Conservation (phyloP, 2,113 vertebrate species). For the Cervus canadensis region DNA sequence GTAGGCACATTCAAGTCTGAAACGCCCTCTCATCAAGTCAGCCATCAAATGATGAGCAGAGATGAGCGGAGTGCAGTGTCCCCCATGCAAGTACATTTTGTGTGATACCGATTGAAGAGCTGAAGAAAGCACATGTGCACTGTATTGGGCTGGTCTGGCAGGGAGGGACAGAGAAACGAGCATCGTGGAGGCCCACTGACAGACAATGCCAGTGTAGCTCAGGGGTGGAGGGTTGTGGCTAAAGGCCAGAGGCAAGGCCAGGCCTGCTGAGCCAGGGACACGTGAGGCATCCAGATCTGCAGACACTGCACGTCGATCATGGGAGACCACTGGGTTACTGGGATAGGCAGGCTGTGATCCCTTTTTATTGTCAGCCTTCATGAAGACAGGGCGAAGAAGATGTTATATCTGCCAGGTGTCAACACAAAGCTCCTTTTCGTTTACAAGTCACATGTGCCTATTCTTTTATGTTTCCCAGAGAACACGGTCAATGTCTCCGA, state of each 20-base stretch:
- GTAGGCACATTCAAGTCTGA: background rate
- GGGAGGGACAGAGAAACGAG: background rate
- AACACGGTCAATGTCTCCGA: background rate
- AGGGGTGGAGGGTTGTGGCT: background rate
- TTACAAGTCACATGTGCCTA: no score
- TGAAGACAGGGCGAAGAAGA: background rate
- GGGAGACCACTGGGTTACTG: background rate
- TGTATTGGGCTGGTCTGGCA: background rate
- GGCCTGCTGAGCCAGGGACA: rapidly evolving
- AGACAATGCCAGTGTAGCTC: background rate
- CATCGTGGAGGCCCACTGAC: background rate
- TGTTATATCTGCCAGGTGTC: rapidly evolving
- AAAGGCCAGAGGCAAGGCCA: background rate
- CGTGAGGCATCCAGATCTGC: background rate
- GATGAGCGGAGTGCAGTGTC: background rate
- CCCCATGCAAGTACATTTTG: background rate
- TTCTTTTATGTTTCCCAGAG: background rate
- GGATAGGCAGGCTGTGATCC: background rate
- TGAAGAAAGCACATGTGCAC: background rate
- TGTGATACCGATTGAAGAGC: background rate
- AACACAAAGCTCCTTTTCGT: background rate
- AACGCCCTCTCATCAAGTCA: background rate
- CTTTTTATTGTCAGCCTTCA: background rate
- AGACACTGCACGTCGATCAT: rapidly evolving
- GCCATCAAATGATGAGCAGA: background rate